These are phyloP conservation scores for Microchrysa polita DNA, from an alignment of 2,888 invertebrate genomes.

Conservation along the genomic window DNA sequence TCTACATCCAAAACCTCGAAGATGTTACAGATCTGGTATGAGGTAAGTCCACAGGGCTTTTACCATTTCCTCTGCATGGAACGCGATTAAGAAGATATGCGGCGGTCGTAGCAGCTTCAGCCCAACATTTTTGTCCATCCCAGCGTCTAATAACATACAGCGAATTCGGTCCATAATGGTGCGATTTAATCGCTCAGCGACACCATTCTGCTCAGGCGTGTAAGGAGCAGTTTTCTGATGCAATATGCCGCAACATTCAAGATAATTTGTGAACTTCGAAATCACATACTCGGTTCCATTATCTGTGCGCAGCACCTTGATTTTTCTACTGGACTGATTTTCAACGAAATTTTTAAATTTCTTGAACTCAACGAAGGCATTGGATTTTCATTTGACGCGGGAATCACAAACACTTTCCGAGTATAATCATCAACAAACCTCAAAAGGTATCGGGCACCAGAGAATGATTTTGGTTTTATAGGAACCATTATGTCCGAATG, in stretches of 20 bases:
- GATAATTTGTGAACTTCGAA: constrained; percentile 47
- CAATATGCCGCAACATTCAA: constrained; percentile 49
- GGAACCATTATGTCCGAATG: too few species aligned
- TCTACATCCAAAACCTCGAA: constrained; percentile 49
- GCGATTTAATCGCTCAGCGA: too few species aligned
- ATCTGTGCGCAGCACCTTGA: constrained; percentile 50
- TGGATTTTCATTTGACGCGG: too few species aligned
- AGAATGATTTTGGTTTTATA: too few species aligned
- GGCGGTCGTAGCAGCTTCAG: constrained; percentile 47
- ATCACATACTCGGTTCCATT: constrained; percentile 51
- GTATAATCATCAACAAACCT: too few species aligned
- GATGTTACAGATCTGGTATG: constrained; percentile 43
- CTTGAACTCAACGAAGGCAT: too few species aligned
- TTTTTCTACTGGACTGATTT: constrained; percentile 50
- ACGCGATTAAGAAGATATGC: constrained; percentile 49
- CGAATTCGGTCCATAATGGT: too few species aligned
- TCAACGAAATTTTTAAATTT: constrained; percentile 37
- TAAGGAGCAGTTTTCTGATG: constrained; percentile 51
- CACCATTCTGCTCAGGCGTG: too few species aligned
- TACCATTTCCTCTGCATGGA: constrained; percentile 48
- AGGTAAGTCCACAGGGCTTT: constrained; percentile 45
- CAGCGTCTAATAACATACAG: not conserved
- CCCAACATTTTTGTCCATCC: constrained; percentile 48
- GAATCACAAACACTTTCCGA: too few species aligned
- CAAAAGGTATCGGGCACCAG: too few species aligned